A percentile compares a stretch with the other conserved stretches of the same genome.
phyloP scores from a whole-genome alignment of 2,797 vertebrate species.

The Paratrypauchen microcephalus region DNA sequence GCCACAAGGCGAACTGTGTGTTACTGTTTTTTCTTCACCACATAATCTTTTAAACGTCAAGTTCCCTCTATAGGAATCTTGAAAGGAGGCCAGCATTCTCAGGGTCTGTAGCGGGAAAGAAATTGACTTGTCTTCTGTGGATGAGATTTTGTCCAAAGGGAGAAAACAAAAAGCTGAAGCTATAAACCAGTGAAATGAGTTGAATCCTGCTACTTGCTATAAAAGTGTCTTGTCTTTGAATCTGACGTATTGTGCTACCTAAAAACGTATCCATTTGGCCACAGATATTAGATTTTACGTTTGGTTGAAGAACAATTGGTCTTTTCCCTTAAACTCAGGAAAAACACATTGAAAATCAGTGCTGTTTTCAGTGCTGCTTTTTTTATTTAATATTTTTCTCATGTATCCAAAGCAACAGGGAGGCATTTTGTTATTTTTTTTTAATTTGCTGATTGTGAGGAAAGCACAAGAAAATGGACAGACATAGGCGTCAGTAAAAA shows the following conservation, averaged over 20 bases:
- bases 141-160: conserved; percentile 37
- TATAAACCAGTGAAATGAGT: conserved; percentile 2
- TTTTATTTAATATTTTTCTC: conserved; percentile 44
- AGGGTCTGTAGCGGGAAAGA: conserved; percentile 45
- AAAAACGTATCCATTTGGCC: conserved; percentile 5
- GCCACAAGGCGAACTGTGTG: conserved; percentile 11
- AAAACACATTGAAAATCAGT: conserved; percentile 56
- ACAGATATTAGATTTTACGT: conserved; percentile 2
- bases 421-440: conserved; percentile 27
- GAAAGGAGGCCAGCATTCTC: conserved; percentile 49
- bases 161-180: conserved; percentile 14
- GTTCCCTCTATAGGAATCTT: conserved; percentile 25
- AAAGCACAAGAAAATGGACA: conserved; percentile 79
- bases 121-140: conserved; percentile 31
- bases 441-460: conserved; percentile 53
- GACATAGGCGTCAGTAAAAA: conserved; percentile 73
- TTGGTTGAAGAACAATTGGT: conserved; percentile 15
- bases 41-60: background rate
- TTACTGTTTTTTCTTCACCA: conserved; percentile 25
- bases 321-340: conserved; percentile 57
- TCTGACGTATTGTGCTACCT: conserved; percentile 23
- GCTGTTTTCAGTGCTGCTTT: conserved; percentile 55
- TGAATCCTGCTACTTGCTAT: conserved; percentile 10
- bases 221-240: conserved; percentile 12
- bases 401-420: conserved; percentile 65